These are phyloP conservation scores for Epizoanthus rinbou DNA, from an alignment of 92 coral and sea anemone genomes.

Conservation along the genomic window DNA sequence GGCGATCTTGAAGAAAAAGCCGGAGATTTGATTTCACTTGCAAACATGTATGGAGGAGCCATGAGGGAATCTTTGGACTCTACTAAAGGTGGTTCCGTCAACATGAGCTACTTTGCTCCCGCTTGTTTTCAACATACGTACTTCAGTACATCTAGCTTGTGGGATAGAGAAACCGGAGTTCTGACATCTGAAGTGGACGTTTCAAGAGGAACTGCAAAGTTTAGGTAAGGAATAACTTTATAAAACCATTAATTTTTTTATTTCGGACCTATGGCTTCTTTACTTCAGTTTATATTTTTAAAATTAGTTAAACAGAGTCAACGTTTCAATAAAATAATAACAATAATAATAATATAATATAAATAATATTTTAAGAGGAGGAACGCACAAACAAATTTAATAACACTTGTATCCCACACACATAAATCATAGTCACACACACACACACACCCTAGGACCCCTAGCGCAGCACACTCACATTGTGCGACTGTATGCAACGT, in stretches of 20 bases:
- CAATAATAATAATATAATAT: too few relatives aligned
- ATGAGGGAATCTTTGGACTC: constrained; percentile 59
- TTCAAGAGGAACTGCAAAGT: constrained; percentile 52
- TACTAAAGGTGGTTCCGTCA: neutral
- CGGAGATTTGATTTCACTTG: constrained; percentile 56
- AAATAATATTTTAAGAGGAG: too few relatives aligned
- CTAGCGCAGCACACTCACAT: too few relatives aligned
- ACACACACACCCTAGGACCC: too few relatives aligned
- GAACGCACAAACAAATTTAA: too few relatives aligned
- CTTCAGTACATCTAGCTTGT: constrained; percentile 60
- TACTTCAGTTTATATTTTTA: too few relatives aligned
- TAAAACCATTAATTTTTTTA: neutral
- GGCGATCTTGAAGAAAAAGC: constrained; percentile 44
- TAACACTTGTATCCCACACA: too few relatives aligned
- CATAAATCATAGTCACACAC: too few relatives aligned
- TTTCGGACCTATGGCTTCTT: too few relatives aligned
- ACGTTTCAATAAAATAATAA: too few relatives aligned
- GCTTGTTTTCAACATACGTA: constrained; percentile 69
- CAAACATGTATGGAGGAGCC: constrained; percentile 70
- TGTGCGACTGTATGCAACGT: too few relatives aligned
- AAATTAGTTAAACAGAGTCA: too few relatives aligned
- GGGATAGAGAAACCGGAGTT: constrained; percentile 54
- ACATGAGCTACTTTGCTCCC: constrained; percentile 53
- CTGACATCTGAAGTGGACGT: constrained; percentile 51
- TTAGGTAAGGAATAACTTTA: constrained; percentile 39